phyloP scores from a whole-genome alignment of 1,140 invertebrate species.

The Drusus annulatus region DNA sequence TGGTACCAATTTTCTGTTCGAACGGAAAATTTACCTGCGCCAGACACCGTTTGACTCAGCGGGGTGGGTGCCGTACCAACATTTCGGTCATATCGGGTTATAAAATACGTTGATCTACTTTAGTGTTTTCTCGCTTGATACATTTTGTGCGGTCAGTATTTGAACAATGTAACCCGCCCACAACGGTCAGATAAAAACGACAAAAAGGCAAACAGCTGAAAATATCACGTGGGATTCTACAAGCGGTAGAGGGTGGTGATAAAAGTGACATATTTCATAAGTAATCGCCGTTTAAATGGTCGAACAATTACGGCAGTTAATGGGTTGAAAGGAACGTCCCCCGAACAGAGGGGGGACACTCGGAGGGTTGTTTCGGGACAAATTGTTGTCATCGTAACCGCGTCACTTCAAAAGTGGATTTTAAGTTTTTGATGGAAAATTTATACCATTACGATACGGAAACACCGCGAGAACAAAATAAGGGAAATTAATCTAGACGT shows the following conservation, averaged over 20 bases:
- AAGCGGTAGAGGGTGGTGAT: constrained; percentile 45
- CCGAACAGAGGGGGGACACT: constrained; percentile 18
- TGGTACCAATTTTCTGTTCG: too few relatives aligned
- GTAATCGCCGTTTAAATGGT: constrained; percentile 52
- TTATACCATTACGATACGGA: too few relatives aligned
- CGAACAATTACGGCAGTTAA: constrained; percentile 57
- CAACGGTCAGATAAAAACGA: constrained; percentile 27
- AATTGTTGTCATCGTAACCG: constrained; percentile 5
- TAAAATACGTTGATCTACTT: too few relatives aligned
- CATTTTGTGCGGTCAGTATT: constrained; percentile 8
- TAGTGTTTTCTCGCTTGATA: background rate
- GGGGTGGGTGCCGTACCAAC: too few relatives aligned
- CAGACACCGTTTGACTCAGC: too few relatives aligned
- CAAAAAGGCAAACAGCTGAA: constrained; percentile 24
- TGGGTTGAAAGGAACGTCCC: constrained; percentile 50
- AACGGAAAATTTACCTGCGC: too few relatives aligned
- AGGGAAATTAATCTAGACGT: too few relatives aligned
- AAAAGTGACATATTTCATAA: constrained; percentile 54
- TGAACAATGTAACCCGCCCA: constrained; percentile 2
- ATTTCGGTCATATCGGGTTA: too few relatives aligned
- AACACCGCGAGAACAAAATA: too few relatives aligned
- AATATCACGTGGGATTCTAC: constrained; percentile 27
- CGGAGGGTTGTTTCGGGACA: background rate
- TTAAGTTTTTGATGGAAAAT: constrained; percentile 4
- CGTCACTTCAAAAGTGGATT: background rate